Base-by-base conservation (phyloP, 2,888 invertebrate species). In the Tetheella fluctuosa region DNA sequence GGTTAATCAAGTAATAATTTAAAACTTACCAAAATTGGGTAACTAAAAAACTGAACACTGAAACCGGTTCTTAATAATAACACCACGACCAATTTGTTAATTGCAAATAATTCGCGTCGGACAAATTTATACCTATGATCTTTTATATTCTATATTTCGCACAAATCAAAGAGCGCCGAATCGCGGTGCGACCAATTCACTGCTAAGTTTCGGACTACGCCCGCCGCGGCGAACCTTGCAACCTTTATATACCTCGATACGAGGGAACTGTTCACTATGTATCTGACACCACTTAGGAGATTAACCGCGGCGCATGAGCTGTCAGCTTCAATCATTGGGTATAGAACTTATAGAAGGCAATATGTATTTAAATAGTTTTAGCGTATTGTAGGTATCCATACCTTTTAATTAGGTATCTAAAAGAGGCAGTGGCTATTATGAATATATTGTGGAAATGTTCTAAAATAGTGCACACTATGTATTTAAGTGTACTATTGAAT, bases 231-330 rank as follows among this genome's bases (percentile, higher is more conserved):
- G 74, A 67, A 73, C 75, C 81, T 79, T 77, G 71, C 74, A 69
- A 74, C 73, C 84, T 88, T 89, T 91, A 88, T 90, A 91, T 89
- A 87, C 82, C n/a, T 55, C 20, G 20, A 20, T 34, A 54, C 76
- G 74, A 80, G 75, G 74, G 76, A 77, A 77, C 74, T 74, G 69
- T 79, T 73, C 77, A 75, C 76, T 80, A 74, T 74, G 69, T 80
- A 78, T 76, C 70, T 62, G 67, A 76, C 73, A 85, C 83, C 82
- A 86, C 84, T 86, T 83, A 84, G 74, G 73, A 81, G 84, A 88
- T 88, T 86, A 85, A 77, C 79, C 70, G 79, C 69, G 73, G 82
- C 84, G 85, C 85, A 84, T 82, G 85, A 85, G 81, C 85, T 69
- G 72, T 83, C 75, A 69, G 68, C 61, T 70, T 76, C 37, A 10